These are phyloP conservation scores for Ectropis grisescens DNA, from an alignment of 1,140 invertebrate genomes.

Conservation along the genomic window DNA sequence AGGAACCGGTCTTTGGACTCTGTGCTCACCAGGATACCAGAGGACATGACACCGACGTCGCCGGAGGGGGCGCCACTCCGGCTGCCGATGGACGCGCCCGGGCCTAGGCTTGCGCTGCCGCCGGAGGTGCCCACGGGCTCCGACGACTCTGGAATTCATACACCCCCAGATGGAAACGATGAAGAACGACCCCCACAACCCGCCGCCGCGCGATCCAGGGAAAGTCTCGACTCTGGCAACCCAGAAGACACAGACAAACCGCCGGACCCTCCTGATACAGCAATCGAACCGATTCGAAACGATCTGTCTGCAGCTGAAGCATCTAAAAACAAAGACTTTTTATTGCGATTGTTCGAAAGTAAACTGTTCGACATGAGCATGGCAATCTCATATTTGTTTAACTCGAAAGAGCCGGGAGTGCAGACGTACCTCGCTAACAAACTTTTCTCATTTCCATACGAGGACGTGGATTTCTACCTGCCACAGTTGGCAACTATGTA, in stretches of 20 bases:
- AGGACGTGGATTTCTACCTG: slow-evolving; percentile 97
- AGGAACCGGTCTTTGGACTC: slow-evolving; percentile 91
- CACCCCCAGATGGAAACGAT: slow-evolving; percentile 60
- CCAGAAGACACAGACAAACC: slow-evolving; percentile 70
- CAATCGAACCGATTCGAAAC: slow-evolving; percentile 20
- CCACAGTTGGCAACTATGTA: slow-evolving; percentile 99
- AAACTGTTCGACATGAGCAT: slow-evolving; percentile 98
- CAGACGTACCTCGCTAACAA: slow-evolving; percentile 97
- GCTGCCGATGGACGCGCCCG: slow-evolving; percentile 81
- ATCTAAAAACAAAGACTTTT: slow-evolving; percentile 65
- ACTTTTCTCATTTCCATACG: slow-evolving; percentile 93
- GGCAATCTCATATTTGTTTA: slow-evolving; percentile 97
- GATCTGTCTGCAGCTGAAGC: slow-evolving; percentile 26
- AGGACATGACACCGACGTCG: slow-evolving; percentile 85
- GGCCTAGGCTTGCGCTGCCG: slow-evolving; percentile 84
- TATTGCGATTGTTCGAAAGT: slow-evolving; percentile 95
- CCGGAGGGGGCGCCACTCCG: slow-evolving; percentile 78
- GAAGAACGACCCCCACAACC: slow-evolving; percentile 44
- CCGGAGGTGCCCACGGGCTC: slow-evolving; percentile 84
- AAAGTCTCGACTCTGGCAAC: slow-evolving; percentile 79
- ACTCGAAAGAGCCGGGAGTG: slow-evolving; percentile 98
- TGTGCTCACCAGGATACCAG: slow-evolving; percentile 86
- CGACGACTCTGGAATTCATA: slow-evolving; percentile 88
- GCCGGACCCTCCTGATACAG: slow-evolving; percentile 57
- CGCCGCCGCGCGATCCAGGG: slow-evolving; percentile 70